These are phyloP conservation scores for Cheirogaleus major DNA, from an alignment of 2,797 vertebrate species.

Conservation along the genomic window DNA sequence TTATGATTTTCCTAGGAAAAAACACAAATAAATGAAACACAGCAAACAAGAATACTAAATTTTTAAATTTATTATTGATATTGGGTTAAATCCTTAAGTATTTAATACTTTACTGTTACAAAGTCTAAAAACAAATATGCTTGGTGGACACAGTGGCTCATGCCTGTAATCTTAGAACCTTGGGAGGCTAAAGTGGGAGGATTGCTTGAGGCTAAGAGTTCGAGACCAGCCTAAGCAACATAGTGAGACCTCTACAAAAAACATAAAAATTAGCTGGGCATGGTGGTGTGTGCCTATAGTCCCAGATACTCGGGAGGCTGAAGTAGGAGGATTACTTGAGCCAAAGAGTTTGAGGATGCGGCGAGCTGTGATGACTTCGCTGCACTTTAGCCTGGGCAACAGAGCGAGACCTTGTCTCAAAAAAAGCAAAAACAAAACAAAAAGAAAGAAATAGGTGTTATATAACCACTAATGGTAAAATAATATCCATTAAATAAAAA, in stretches of 20 bases:
- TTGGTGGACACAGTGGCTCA: background rate
- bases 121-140: background rate
- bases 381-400: background rate
- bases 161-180: background rate
- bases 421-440: too few species aligned
- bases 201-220: background rate
- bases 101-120: background rate
- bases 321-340: background rate
- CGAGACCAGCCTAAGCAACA: background rate
- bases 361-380: background rate
- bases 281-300: background rate
- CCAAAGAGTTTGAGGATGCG: background rate
- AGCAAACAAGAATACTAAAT: background rate
- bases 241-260: background rate
- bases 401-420: too few species aligned
- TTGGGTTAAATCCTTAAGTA: conserved; percentile 25
- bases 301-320: background rate
- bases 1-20: background rate
- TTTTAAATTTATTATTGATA: conserved; percentile 38
- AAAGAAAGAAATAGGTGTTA: background rate
- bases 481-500: background rate
- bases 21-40: background rate
- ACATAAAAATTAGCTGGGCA: background rate
- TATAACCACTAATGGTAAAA: background rate
- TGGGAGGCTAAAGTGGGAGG: background rate